These are phyloP conservation scores for Caenorhabditis briggsae DNA, from an alignment of 1,140 invertebrate genomes.

Conservation along the genomic window DNA sequence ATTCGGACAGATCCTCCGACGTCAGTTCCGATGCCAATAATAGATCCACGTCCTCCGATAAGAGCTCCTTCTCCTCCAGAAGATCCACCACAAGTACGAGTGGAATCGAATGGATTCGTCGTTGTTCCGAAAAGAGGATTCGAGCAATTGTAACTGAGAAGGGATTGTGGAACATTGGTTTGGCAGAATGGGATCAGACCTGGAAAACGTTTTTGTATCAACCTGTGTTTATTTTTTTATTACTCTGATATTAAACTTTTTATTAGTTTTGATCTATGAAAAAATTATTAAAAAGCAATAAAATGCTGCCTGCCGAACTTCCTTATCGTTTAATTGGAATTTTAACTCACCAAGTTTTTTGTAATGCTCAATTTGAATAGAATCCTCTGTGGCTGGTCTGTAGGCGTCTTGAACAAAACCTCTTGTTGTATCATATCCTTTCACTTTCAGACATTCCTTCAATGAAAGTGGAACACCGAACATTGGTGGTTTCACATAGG, in stretches of 20 bases:
- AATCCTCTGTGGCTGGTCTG: conserved; percentile 73
- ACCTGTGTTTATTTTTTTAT: not conserved
- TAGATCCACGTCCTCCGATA: conserved; percentile 19
- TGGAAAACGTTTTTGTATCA: not conserved
- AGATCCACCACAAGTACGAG: conserved; percentile 42
- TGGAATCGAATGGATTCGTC: conserved; percentile 15
- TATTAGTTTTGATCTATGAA: not conserved
- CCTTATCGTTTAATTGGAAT: not conserved
- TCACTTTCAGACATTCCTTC: conserved; percentile 69
- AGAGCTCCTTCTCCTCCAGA: conserved; percentile 48
- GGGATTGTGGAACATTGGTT: conserved; percentile 47
- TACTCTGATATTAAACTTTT: not conserved
- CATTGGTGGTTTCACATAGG: conserved; percentile 64
- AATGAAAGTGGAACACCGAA: conserved; percentile 68
- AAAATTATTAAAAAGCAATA: not conserved
- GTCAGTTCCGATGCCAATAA: conserved; percentile 74
- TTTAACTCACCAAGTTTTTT: conserved; percentile 63
- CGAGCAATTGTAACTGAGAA: conserved; percentile 39
- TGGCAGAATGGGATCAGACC: conserved; percentile 52
- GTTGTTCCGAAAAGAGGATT: conserved; percentile 48
- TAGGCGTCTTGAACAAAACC: conserved; percentile 78
- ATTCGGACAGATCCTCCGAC: conserved; percentile 78
- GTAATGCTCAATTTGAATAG: conserved; percentile 74
- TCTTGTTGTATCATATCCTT: conserved; percentile 79
- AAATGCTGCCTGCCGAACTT: not conserved